These are phyloP conservation scores for Potorous gilbertii DNA, from an alignment of 2,797 vertebrate species.

Conservation along the genomic window DNA sequence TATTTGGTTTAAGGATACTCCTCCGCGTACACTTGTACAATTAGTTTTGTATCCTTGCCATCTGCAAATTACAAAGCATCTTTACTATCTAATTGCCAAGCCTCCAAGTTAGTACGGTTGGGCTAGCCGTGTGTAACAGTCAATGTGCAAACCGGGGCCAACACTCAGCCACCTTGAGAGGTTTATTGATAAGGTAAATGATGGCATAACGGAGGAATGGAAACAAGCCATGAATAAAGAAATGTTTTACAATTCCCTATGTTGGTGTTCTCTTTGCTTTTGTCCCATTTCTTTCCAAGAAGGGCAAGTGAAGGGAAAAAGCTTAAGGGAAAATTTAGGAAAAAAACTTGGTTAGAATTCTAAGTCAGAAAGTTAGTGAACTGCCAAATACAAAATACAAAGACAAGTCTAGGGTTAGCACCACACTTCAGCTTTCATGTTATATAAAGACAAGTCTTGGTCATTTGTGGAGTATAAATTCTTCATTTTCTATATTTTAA, in stretches of 20 bases:
- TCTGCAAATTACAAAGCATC: background rate
- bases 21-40: background rate
- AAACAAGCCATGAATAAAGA: slow-evolving; percentile 72
- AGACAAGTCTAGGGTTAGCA: slow-evolving; percentile 70
- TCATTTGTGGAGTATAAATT: background rate
- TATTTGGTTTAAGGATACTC: background rate
- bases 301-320: background rate
- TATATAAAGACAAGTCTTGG: slow-evolving; percentile 25
- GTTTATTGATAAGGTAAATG: background rate
- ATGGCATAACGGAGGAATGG: slow-evolving; percentile 68
- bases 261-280: background rate
- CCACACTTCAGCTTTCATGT: slow-evolving; percentile 31
- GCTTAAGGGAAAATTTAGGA: background rate
- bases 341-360: slow-evolving; percentile 5
- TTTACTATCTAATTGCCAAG: background rate
- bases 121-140: background rate
- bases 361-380: slow-evolving; percentile 49
- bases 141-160: background rate
- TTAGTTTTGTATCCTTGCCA: background rate
- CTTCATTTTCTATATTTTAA: background rate
- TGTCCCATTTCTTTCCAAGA: slow-evolving; percentile 5
- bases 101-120: background rate
- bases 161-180: background rate
- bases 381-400: slow-evolving; percentile 12
- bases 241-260: slow-evolving; percentile 53